These are phyloP conservation scores for Ephestia elutella DNA, from an alignment of 1,140 invertebrate species.

Conservation along the genomic window DNA sequence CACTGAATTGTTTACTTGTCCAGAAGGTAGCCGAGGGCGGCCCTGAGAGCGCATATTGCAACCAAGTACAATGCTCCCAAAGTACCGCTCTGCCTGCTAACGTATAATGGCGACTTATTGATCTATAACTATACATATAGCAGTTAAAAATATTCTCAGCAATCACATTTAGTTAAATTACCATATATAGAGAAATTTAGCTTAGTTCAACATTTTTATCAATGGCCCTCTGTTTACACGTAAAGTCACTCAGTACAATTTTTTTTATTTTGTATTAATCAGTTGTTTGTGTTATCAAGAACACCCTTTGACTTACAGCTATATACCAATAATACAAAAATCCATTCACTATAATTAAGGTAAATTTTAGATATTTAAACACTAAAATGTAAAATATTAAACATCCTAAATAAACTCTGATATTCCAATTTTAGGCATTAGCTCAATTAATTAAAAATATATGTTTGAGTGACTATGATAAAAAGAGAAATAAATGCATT, in stretches of 20 bases:
- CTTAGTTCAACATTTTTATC: conserved; percentile 70
- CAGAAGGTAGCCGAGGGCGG: conserved; percentile 7
- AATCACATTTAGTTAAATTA: conserved; percentile 71
- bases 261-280: conserved; percentile 67
- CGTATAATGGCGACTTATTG: conserved; percentile 53
- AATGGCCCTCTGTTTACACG: conserved; percentile 73
- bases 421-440: conserved; percentile 73
- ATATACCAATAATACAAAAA: conserved; percentile 74
- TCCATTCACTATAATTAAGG: conserved; percentile 73
- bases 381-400: conserved; percentile 74
- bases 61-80: conserved; percentile 1
- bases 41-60: not conserved
- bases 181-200: conserved; percentile 68
- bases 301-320: conserved; percentile 70
- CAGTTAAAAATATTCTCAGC: conserved; percentile 72
- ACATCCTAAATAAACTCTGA: conserved; percentile 75
- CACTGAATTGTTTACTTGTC: conserved; percentile 14
- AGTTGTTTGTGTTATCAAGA: conserved; percentile 67
- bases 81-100: conserved; percentile 32
- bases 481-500: conserved; percentile 73
- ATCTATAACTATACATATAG: conserved; percentile 67
- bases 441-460: conserved; percentile 72
- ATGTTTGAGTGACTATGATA: conserved; percentile 71
- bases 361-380: conserved; percentile 74
- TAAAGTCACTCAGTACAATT: conserved; percentile 73